Evolutionary conservation across 2,888 invertebrate genomes (phyloP), one percentile per base, ranked within the genome.

Genomic region (Callimorpha dominula): DNA sequence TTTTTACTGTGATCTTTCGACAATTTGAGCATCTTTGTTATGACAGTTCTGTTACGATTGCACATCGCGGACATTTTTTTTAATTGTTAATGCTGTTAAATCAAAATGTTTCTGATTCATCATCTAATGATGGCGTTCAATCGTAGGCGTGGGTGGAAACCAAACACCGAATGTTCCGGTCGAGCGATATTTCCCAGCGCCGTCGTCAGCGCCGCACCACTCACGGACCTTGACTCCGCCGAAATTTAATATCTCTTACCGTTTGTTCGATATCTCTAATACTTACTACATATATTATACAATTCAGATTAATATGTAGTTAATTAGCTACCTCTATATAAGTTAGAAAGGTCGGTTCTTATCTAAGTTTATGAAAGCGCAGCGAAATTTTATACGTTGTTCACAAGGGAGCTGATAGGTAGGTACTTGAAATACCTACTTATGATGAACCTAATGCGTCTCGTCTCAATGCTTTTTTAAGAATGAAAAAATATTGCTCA

Each of bases 181-280:
- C 81, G 82, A 81, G 80, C 79, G 78, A 70, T 85, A 85, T 81
- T 79, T 81, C 86, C 85, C 86, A 82, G 74, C 85, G 83, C 80
- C 81, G 82, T 81, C 62, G 66, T 66, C 49, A 60, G 68, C 43
- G 50, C 86, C 79, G 79, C 71, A 77, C 79, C 82, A 72, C 84
- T 83, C 80, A 76, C 78, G 80, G 84, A 84, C 88, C 89, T 91
- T 90, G 90, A 88, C 81, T 83, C 76, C 73, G 74, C 86, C 89
- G 88, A 91, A 91, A 90, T 88, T 75, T 81, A 84, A 89, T 88
- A 84, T 72, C 68, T 72, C 64, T 49, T 14, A 72, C 49, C 31
- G 71, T 75, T 78, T 75, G 70, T 78, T 72, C 72, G 75, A 80
- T 78, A 74, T 74, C 31, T 74, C 15, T 69, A 57, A 42, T 63